phyloP scores from a whole-genome alignment of 2,888 invertebrate genomes.

The Diplolepis rosae region DNA sequence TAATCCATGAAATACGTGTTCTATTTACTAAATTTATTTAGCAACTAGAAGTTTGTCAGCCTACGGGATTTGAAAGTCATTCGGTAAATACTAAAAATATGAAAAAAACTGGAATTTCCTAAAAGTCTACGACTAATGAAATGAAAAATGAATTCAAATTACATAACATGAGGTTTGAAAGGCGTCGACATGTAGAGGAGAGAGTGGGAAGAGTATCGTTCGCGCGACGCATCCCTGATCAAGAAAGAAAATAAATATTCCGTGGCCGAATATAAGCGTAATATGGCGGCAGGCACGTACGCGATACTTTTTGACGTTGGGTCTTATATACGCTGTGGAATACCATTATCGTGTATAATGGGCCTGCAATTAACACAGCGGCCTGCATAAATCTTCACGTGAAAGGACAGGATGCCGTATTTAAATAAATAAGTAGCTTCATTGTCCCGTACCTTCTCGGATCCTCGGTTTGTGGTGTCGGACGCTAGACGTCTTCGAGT shows the following conservation, averaged over 20 bases:
- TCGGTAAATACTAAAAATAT: no score
- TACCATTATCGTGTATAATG: slow-evolving; percentile 72
- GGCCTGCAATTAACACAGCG: slow-evolving; percentile 72
- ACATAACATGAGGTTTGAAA: slow-evolving; percentile 16
- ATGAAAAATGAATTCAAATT: background rate
- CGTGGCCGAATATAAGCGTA: slow-evolving; percentile 41
- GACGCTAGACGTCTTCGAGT: slow-evolving; percentile 54
- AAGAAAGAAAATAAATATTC: slow-evolving; percentile 48
- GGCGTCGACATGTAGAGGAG: background rate
- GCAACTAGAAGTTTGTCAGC: no score
- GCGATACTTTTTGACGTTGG: slow-evolving; percentile 30
- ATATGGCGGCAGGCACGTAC: slow-evolving; percentile 37
- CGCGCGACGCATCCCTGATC: slow-evolving; percentile 28
- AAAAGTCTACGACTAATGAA: background rate
- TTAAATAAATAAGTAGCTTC: slow-evolving; percentile 73
- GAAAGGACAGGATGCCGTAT: slow-evolving; percentile 73
- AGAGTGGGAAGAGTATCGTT: slow-evolving; percentile 6
- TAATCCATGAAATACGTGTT: no score
- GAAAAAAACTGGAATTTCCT: background rate
- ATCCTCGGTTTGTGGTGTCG: slow-evolving; percentile 32
- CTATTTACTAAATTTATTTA: no score
- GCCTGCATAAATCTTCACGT: slow-evolving; percentile 72
- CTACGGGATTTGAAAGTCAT: background rate
- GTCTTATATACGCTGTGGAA: slow-evolving; percentile 63
- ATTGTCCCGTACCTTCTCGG: slow-evolving; percentile 61